Percentiles rank a stretch among this genome's conserved stretches.
Evolutionary conservation across 1,140 invertebrate species (phyloP).

Genomic region (Paraescarpia echinospica): DNA sequence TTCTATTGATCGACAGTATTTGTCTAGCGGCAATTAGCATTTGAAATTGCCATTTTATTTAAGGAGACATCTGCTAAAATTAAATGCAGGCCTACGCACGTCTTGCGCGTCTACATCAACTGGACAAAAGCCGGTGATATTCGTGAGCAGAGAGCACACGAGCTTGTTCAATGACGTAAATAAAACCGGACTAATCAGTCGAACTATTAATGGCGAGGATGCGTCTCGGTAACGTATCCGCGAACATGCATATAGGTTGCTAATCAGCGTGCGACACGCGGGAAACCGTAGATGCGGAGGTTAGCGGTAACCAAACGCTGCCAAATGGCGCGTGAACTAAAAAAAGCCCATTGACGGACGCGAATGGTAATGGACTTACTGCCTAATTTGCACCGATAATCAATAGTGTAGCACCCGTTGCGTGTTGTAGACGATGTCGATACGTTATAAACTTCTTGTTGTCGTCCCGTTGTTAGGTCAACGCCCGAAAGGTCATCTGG

Average conservation of each 20-base stretch:
- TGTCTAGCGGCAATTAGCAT: not conserved
- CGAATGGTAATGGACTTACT: not conserved
- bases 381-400: not conserved
- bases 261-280: not conserved
- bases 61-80: not conserved
- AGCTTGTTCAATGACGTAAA: not conserved
- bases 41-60: not conserved
- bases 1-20: not conserved
- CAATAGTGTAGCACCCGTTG: not conserved
- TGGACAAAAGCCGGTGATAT: not conserved
- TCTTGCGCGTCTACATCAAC: not conserved
- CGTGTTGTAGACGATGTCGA: not conserved
- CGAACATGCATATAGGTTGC: not conserved
- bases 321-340: too few relatives aligned
- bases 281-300: not conserved
- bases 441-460: not conserved
- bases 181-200: not conserved
- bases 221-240: not conserved
- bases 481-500: not conserved
- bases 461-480: not conserved
- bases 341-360: not conserved
- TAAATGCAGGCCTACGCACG: not conserved
- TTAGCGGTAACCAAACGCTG: not conserved
- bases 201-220: not conserved
- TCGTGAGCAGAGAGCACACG: not conserved